These are phyloP conservation scores for Meandrina meandrites DNA, from an alignment of 92 coral and sea anemone species.

Conservation along the genomic window DNA sequence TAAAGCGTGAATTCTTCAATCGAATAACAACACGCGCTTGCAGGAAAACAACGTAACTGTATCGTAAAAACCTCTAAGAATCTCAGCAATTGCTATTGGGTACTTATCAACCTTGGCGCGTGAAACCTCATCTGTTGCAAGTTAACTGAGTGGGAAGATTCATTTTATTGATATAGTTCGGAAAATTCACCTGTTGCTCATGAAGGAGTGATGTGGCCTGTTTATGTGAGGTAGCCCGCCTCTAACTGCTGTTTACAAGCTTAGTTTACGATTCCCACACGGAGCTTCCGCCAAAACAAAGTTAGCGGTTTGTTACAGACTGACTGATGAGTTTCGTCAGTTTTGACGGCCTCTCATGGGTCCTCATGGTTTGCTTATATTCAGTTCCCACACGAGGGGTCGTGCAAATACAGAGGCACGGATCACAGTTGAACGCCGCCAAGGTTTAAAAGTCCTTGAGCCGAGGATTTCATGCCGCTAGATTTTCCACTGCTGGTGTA, in stretches of 20 bases:
- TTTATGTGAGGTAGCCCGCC: conserved; percentile 12
- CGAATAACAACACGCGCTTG: background rate
- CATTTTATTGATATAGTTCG: background rate
- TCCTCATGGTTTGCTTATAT: background rate
- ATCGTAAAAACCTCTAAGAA: background rate
- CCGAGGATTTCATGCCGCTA: background rate
- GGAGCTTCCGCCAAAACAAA: conserved; percentile 45
- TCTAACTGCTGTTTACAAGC: background rate
- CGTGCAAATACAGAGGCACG: background rate
- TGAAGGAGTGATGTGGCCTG: background rate
- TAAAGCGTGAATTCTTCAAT: background rate
- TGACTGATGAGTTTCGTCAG: conserved; percentile 3
- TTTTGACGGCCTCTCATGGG: conserved; percentile 18
- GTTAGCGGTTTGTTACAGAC: conserved; percentile 3
- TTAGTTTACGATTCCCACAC: conserved; percentile 21
- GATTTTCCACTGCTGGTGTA: background rate
- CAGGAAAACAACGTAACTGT: background rate
- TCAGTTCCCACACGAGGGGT: conserved; percentile 28
- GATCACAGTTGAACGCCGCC: background rate
- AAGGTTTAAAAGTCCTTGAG: background rate
- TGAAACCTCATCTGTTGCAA: conserved; percentile 3
- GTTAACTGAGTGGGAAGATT: background rate
- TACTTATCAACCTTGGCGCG: background rate
- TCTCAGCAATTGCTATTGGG: background rate
- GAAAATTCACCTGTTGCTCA: background rate